phyloP scores from a whole-genome alignment of 2,113 vertebrate species.

The Nasalis larvatus region DNA sequence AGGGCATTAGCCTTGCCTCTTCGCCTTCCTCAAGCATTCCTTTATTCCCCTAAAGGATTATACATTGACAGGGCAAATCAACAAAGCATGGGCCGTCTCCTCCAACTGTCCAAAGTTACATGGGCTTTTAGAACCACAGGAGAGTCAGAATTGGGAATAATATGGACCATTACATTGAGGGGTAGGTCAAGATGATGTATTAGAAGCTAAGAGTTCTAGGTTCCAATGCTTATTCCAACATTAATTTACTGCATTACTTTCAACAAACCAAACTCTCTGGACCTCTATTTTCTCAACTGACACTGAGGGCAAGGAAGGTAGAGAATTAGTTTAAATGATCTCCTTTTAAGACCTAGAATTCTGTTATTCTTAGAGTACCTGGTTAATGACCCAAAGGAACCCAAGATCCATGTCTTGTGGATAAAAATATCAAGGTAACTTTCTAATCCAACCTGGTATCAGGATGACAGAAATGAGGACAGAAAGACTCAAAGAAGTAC shows the following conservation, averaged over 20 bases:
- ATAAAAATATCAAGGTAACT: neutral
- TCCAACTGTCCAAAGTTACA: neutral
- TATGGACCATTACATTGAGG: neutral
- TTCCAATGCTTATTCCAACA: neutral
- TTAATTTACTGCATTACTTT: neutral
- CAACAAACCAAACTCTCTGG: neutral
- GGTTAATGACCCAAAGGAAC: slow-evolving; percentile 18
- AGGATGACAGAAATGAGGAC: neutral
- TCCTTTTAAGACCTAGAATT: neutral
- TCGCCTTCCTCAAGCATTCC: neutral
- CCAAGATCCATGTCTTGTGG: neutral
- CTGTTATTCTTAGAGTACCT: slow-evolving; percentile 17
- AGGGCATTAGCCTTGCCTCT: neutral
- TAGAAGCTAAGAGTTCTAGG: neutral
- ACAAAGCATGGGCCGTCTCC: neutral
- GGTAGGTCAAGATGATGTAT: neutral
- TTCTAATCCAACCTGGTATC: neutral
- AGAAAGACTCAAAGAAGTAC: neutral
- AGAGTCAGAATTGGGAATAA: neutral
- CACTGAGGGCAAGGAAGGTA: neutral
- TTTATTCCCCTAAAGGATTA: neutral
- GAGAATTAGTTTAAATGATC: neutral
- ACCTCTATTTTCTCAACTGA: neutral
- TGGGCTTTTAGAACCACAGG: neutral
- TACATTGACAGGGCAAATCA: neutral